phyloP scores from a whole-genome alignment of 2,113 vertebrate genomes.

The Orientallactaga bullata region DNA sequence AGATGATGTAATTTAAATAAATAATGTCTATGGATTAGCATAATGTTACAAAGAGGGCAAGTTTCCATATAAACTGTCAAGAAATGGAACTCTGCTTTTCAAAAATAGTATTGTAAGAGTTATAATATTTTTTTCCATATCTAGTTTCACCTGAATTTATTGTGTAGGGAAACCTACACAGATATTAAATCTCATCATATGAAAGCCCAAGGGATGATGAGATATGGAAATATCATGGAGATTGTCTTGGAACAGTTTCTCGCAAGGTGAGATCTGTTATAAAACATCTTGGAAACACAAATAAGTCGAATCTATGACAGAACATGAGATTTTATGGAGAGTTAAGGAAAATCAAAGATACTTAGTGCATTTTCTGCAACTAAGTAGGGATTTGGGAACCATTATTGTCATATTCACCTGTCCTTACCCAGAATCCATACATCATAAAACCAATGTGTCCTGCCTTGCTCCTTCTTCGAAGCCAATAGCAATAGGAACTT shows the following conservation, averaged over 20 bases:
- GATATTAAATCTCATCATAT: not conserved
- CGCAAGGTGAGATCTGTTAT: not conserved
- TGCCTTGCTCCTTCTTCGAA: not conserved
- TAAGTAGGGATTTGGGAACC: not conserved
- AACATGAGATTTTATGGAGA: not conserved
- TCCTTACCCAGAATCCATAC: rapidly evolving
- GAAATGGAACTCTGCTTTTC: conserved; percentile 78
- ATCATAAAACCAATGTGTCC: not conserved
- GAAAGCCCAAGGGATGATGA: not conserved
- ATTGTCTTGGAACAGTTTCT: not conserved
- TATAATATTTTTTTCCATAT: not conserved
- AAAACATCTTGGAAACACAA: not conserved
- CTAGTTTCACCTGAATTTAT: not conserved
- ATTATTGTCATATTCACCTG: not conserved
- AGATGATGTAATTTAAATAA: not conserved
- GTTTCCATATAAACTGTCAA: conserved; percentile 75
- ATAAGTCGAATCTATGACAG: not conserved
- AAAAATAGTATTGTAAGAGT: conserved; percentile 71
- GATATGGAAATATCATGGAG: not conserved
- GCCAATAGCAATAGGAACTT: not conserved
- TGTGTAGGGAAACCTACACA: not conserved
- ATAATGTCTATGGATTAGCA: not conserved
- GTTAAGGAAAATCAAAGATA: not conserved
- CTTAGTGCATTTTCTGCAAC: not conserved
- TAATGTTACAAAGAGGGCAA: conserved; percentile 36